A percentile compares a stretch with the other conserved stretches of the same genome.
phyloP scores from a whole-genome alignment of 64 coral and sea anemone genomes.

The Dendrophyllia cribrosa region DNA sequence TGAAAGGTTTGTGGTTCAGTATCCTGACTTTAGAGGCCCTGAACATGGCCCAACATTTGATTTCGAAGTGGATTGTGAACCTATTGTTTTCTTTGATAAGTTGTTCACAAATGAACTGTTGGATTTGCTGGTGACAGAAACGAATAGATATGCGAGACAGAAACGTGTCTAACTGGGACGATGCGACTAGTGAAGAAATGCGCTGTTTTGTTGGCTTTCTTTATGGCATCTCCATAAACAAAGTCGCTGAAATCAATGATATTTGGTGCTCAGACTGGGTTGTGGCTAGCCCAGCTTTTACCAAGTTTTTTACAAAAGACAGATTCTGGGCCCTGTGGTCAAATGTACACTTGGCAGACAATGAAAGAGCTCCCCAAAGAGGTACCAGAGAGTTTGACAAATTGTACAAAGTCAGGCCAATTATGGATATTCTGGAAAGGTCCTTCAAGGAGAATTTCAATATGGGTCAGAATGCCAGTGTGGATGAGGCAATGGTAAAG shows the following conservation, averaged over 20 bases:
- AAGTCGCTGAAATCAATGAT: too few relatives aligned
- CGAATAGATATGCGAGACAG: too few relatives aligned
- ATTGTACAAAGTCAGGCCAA: not conserved
- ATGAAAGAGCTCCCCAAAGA: not conserved
- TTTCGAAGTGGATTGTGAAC: too few relatives aligned
- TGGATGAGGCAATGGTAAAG: slow-evolving; percentile 4
- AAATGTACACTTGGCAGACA: slow-evolving; percentile 13
- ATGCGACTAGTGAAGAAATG: too few relatives aligned
- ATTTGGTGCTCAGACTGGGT: too few relatives aligned
- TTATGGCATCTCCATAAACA: too few relatives aligned
- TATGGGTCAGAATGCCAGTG: not conserved
- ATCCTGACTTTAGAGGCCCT: not conserved
- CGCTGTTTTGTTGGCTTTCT: too few relatives aligned
- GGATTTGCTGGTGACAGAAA: too few relatives aligned
- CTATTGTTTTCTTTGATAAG: too few relatives aligned
- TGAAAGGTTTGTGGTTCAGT: not conserved
- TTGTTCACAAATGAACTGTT: too few relatives aligned
- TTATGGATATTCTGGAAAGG: slow-evolving; percentile 2
- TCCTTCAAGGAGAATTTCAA: not conserved
- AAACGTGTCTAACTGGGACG: too few relatives aligned
- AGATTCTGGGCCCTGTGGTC: slow-evolving; percentile 11
- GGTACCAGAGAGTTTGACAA: not conserved
- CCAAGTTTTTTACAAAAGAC: not conserved
- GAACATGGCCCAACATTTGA: too few relatives aligned
- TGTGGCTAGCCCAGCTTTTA: not conserved